Evolutionary conservation across 2,113 vertebrate genomes (phyloP).

Genomic region (Danionella cerebrum): DNA sequence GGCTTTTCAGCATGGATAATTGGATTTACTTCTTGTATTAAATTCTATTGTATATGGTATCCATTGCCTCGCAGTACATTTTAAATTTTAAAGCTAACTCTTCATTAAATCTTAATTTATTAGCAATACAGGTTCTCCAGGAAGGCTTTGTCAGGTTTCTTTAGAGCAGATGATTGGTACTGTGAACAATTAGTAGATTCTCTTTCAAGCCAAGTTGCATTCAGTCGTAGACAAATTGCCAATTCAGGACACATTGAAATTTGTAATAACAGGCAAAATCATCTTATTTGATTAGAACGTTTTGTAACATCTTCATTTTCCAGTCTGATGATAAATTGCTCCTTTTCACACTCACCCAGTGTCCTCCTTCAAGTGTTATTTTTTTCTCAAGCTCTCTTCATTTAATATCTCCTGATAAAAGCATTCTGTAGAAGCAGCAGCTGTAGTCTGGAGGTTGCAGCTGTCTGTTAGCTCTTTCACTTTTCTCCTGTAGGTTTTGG

Average conservation of each 20-base stretch:
- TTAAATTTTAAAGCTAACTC: slow-evolving; percentile 24
- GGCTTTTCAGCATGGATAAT: too few species aligned
- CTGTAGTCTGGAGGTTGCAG: not conserved
- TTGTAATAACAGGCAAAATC: not conserved
- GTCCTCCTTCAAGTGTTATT: not conserved
- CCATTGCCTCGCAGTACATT: not conserved
- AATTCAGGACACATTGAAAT: not conserved
- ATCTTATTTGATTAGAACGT: slow-evolving; percentile 1
- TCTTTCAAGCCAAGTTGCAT: not conserved
- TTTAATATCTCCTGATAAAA: slow-evolving; percentile 8
- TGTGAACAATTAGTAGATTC: slow-evolving; percentile 14
- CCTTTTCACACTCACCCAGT: not conserved
- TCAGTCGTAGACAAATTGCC: slow-evolving; percentile 2
- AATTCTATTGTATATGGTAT: too few species aligned
- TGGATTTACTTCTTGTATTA: too few species aligned
- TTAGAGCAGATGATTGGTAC: not conserved
- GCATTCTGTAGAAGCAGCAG: not conserved
- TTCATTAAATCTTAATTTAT: slow-evolving; percentile 24
- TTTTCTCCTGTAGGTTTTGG: not conserved
- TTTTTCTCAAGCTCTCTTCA: not conserved
- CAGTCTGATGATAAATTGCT: not conserved
- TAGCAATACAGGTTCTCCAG: slow-evolving; percentile 6
- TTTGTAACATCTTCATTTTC: not conserved
- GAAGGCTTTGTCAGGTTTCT: not conserved
- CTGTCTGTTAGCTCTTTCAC: not conserved